phyloP scores from a whole-genome alignment of 2,888 invertebrate species.

The Brachylomia viminalis region DNA sequence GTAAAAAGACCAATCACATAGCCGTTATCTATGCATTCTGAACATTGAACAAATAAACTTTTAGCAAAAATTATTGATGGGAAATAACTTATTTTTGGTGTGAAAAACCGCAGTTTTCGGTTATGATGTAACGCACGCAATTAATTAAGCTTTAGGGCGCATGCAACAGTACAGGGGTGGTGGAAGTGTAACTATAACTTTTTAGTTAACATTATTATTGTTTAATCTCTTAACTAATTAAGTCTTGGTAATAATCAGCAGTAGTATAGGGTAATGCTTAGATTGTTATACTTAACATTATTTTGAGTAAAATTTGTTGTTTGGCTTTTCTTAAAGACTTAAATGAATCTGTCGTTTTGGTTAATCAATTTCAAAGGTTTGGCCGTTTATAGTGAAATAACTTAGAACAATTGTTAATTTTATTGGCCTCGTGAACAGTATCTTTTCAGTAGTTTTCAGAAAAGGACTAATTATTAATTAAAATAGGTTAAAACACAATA shows the following conservation, averaged over 20 bases:
- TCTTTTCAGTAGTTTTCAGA: not conserved
- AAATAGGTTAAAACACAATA: not conserved
- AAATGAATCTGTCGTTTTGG: not conserved
- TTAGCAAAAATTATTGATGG: not conserved
- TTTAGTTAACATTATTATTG: not conserved
- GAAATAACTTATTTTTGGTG: not conserved
- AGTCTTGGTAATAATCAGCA: not conserved
- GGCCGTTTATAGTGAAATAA: not conserved
- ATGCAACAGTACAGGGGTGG: not conserved
- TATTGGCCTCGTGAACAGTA: not conserved
- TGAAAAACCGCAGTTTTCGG: not conserved
- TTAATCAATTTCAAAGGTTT: not conserved
- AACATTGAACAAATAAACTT: too few relatives aligned
- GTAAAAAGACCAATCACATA: not conserved
- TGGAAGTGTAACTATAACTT: not conserved
- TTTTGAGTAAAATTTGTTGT: not conserved
- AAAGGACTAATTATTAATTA: not conserved
- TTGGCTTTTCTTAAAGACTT: not conserved
- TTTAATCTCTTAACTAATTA: too few relatives aligned
- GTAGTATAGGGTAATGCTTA: not conserved
- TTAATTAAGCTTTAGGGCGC: not conserved
- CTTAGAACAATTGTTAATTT: not conserved
- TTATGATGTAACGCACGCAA: not conserved
- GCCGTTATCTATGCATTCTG: too few relatives aligned
- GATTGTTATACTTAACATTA: not conserved